Conservation (phyloP, 2,113 vertebrate species). For the Xyrauchen texanus region DNA sequence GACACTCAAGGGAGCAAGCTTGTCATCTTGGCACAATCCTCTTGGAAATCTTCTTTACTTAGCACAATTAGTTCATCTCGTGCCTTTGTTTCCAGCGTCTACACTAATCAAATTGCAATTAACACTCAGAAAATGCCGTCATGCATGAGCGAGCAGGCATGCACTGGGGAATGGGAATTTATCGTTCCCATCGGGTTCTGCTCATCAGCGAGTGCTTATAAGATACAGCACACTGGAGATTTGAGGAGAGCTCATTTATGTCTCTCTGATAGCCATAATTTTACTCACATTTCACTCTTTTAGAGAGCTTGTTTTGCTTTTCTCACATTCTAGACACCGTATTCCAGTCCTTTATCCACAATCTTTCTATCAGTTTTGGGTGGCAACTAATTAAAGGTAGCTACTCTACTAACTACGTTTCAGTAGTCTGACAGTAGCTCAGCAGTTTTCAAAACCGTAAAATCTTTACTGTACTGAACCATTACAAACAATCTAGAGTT, state of each 20-base stretch:
- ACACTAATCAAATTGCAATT: conserved; percentile 69
- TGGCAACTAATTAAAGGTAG: too few relatives aligned
- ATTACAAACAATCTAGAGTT: too few relatives aligned
- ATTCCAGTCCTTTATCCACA: too few relatives aligned
- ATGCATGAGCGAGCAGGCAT: conserved; percentile 56
- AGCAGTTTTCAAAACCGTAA: too few relatives aligned
- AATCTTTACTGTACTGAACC: too few relatives aligned
- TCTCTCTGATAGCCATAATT: not conserved
- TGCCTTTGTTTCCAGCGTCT: conserved; percentile 63
- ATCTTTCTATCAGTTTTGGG: too few relatives aligned
- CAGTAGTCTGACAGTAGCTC: too few relatives aligned
- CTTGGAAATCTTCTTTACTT: conserved; percentile 58
- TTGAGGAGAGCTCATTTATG: not conserved
- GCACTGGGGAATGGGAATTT: too few relatives aligned
- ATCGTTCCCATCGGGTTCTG: conserved; percentile 18
- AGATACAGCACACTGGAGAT: conserved; percentile 33
- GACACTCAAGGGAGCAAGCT: not conserved
- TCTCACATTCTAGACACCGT: too few relatives aligned
- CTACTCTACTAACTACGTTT: too few relatives aligned
- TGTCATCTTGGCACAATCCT: conserved; percentile 30
- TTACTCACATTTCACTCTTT: not conserved
- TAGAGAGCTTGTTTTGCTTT: too few relatives aligned
- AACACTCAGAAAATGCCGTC: conserved; percentile 65
- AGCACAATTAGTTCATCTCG: conserved; percentile 52
- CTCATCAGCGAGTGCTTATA: conserved; percentile 50